Evolutionary conservation across 2,797 vertebrate species (phyloP), one percentile per base, ranked within the genome.

Genomic region (Chiroxiphia lanceolata): DNA sequence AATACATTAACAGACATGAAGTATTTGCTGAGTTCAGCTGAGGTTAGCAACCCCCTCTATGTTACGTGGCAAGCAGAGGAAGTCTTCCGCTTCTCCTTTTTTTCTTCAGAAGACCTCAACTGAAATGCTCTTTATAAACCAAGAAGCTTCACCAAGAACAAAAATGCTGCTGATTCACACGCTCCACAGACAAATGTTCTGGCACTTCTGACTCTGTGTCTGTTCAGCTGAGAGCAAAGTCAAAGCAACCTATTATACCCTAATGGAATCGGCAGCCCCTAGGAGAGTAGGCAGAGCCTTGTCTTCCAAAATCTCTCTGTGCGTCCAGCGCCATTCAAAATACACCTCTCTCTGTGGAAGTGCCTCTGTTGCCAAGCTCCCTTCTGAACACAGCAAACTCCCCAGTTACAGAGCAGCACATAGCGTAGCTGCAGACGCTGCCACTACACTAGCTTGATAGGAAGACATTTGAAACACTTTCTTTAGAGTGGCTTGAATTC

Each of bases 61-160:
- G 47, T 59, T 93, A 84, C 5, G 34, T 95, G 85, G 90, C 92
- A 95, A 83, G 40, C 65, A 67, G 77, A 91, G 80, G 67, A 88
- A 83, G 67, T 72, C 63, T 83, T 88, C 38, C 0, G 0, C 54
- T 93, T 92, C 76, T 90, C 33, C 23, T 11, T 86, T 83, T 83
- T 78, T 83, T 26, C 44, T 76, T 80, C 26, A 3, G 36, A 67
- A 47, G 89, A 42, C 34, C 29, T 92, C 45, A 31, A 13, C 63
- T 93, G 83, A 94, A 94, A 34, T 59, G 63, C 21, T 72, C 31
- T 68, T 68, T 94, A 15, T 76, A 72, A 75, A 21, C 47, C 63
- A 81, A 3, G 53, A 51, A 38, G 20, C 77, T 83, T 72, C 64
- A 68, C 27, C 31, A 65, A 54, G 56, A 68, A 40, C 72, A 74